Conservation (phyloP, 2,113 vertebrate species). For the Xyrauchen texanus region DNA sequence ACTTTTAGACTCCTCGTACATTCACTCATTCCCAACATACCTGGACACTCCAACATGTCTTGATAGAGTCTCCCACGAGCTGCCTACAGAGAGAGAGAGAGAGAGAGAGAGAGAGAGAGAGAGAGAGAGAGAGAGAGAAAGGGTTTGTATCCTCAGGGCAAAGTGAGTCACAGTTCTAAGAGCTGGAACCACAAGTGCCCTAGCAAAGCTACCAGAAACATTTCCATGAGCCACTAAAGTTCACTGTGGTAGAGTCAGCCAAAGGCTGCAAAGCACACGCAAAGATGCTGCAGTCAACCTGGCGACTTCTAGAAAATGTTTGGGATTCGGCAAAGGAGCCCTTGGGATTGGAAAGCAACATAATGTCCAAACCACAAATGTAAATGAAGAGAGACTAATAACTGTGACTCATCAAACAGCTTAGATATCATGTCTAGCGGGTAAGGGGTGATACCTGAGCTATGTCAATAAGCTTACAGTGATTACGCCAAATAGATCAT, state of each 20-base stretch:
- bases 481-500: no score
- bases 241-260: neutral
- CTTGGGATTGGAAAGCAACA: slow-evolving; percentile 29
- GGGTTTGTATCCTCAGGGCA: neutral
- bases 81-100: slow-evolving; percentile 66
- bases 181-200: neutral
- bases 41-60: slow-evolving; percentile 86
- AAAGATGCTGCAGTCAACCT: neutral
- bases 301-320: neutral
- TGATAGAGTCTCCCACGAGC: slow-evolving; percentile 79
- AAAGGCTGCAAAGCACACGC: neutral
- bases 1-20: neutral
- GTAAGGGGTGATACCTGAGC: no score
- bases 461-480: no score
- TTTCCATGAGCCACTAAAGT: slow-evolving; percentile 26
- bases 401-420: neutral
- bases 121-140: no score
- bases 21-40: slow-evolving; percentile 67
- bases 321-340: neutral
- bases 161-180: neutral
- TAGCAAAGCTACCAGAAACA: neutral
- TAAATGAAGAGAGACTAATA: neutral
- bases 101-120: neutral
- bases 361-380: slow-evolving; percentile 20
- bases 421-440: neutral